Evolutionary conservation across 2,888 invertebrate genomes (phyloP), one percentile per base, ranked within the genome.

Genomic region (Cerastis rubricosa): DNA sequence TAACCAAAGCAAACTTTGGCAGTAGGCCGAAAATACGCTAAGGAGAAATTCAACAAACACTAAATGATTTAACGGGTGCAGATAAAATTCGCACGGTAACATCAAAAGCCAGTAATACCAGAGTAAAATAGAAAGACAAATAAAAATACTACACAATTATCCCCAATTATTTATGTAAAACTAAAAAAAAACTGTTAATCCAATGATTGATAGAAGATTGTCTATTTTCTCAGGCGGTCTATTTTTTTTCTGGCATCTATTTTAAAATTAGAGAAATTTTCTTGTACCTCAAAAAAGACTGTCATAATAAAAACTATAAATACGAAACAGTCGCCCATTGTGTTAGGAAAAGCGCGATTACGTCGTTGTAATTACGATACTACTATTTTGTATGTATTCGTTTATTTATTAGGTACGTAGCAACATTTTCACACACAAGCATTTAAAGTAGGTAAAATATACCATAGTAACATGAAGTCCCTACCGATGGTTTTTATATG

Each of bases 221-320:
- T 81, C 22, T 64, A 66, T 61, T 54, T 75, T 61, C 47, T 61
- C 63, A 79, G 45, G 57, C 54, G 45, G 6, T 81, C 22, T 64
- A 66, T 65, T 61, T 75, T 61, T 75, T 64, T 59, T 64, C 63
- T 82, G 61, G 57, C 22, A 51, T 66, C 4, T 19, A 54, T 57
- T 59, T 67, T 74, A 76, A 76, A 82, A 82, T 72, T 72, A 83
- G 64, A 17, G 0, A 57, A n/a, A 59, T 45, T 35, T 40, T 63
- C 12, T 51, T 71, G 59, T 22, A 81, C 54, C 51, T 61, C 51
- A 51, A 77, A 73, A 59, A 68, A 77, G n/a, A 40, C 71, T 64
- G 25, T 68, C 51, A 66, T 51, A 47, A 64, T 74, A 66, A 69
- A 78, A 74, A 76, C 75, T 86, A 85, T 78, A 68, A 86, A 85